Evolutionary conservation across 2,113 vertebrate species (phyloP).

Genomic region (Plestiodon gilberti): DNA sequence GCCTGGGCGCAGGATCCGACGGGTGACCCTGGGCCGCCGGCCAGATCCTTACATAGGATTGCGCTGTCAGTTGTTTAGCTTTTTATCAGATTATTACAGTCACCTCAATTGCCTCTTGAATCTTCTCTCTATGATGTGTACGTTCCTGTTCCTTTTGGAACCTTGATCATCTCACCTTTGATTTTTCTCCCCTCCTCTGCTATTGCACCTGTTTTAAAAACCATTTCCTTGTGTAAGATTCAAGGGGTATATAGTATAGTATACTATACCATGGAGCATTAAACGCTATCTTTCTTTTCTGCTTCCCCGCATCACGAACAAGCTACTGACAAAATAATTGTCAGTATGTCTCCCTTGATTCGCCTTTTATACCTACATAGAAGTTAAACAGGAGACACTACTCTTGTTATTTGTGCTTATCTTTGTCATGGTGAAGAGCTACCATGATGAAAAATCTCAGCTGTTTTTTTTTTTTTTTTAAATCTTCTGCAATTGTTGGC

Average conservation of each 20-base stretch:
- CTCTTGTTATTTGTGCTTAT: rapidly evolving
- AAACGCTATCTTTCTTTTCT: neutral
- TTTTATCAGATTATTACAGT: neutral
- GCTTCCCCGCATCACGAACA: neutral
- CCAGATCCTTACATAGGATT: too few species aligned
- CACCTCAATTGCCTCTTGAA: neutral
- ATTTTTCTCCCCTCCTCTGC: neutral
- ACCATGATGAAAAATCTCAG: neutral
- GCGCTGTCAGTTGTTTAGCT: neutral
- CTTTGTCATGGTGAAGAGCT: neutral
- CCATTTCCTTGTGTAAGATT: neutral
- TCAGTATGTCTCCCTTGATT: rapidly evolving
- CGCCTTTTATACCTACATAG: neutral
- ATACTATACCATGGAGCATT: neutral
- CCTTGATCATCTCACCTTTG: rapidly evolving
- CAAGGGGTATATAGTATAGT: neutral
- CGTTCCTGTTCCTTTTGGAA: neutral
- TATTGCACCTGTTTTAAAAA: neutral
- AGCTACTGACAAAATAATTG: neutral
- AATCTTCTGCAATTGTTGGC: neutral
- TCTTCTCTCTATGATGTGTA: neutral
- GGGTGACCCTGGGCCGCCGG: too few species aligned
- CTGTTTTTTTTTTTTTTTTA: neutral
- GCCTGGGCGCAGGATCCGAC: too few species aligned
- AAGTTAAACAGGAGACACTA: constrained; percentile 19